Percentiles rank a stretch among this genome's conserved stretches.
phyloP scores from a whole-genome alignment of 2,888 invertebrate genomes.

The Mythimna albipuncta region DNA sequence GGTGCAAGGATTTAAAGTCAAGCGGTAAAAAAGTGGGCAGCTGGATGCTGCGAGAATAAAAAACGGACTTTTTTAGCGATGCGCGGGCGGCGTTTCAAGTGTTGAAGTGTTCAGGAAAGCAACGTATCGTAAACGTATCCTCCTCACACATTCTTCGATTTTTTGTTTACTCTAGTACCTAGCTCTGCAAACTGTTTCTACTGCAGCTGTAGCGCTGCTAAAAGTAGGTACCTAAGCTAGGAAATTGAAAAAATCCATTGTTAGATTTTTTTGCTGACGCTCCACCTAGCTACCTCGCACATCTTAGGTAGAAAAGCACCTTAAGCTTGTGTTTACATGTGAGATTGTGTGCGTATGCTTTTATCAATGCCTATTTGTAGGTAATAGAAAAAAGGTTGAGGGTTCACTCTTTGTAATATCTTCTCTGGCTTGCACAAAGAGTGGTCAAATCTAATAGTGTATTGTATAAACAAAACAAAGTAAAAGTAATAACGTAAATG shows the following conservation, averaged over 20 bases:
- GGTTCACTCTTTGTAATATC: conserved; percentile 22
- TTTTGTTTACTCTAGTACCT: not conserved
- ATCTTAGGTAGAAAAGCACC: not conserved
- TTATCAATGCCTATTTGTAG: conserved; percentile 10
- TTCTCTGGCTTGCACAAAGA: conserved; percentile 8
- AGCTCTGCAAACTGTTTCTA: no score
- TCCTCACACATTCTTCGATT: not conserved
- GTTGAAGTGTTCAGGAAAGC: no score
- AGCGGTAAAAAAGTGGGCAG: no score
- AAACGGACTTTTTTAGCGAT: no score
- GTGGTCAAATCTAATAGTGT: conserved; percentile 5
- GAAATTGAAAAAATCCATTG: not conserved
- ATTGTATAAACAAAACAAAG: conserved; percentile 12
- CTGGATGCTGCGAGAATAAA: no score
- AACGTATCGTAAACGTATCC: no score
- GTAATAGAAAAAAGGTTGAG: conserved; percentile 29
- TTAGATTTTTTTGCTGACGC: no score
- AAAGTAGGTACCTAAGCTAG: no score
- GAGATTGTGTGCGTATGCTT: conserved; percentile 4
- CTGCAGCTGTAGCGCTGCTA: no score
- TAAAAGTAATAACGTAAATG: conserved; percentile 11
- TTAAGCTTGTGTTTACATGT: not conserved
- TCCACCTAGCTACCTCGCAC: not conserved
- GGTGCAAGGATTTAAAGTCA: no score
- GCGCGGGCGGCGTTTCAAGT: no score